Conservation (phyloP, 92 coral and sea anemone genomes). For the Montipora capitata region DNA sequence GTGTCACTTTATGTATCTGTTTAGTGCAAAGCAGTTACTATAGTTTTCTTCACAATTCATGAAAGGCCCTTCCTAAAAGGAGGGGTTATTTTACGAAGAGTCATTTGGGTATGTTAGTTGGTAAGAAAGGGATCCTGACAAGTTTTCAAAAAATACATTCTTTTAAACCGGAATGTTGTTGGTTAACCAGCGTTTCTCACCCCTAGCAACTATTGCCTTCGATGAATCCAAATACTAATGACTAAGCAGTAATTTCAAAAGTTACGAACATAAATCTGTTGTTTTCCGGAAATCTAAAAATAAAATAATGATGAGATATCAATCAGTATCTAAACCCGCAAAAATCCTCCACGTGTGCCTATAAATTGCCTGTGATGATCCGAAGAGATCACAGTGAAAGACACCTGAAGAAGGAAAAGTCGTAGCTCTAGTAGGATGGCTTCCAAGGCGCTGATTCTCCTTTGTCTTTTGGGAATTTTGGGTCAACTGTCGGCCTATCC, state of each 20-base stretch:
- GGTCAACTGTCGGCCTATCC: slow-evolving; percentile 18
- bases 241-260: background rate
- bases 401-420: background rate
- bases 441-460: slow-evolving; percentile 1
- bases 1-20: too few relatives aligned
- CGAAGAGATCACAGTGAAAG: background rate
- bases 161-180: background rate
- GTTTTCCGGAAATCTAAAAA: background rate
- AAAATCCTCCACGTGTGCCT: background rate
- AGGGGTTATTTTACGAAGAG: too few relatives aligned
- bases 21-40: too few relatives aligned
- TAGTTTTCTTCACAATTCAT: too few relatives aligned
- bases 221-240: background rate
- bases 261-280: background rate
- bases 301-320: background rate
- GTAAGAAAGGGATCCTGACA: too few relatives aligned
- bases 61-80: too few relatives aligned
- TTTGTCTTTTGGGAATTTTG: background rate
- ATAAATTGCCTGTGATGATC: background rate
- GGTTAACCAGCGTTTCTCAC: background rate
- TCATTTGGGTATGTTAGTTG: too few relatives aligned
- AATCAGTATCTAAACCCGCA: background rate
- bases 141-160: too few relatives aligned
- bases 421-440: background rate
- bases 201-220: background rate